Evolutionary conservation across 2,888 invertebrate species (phyloP).

Genomic region (Blastobasis lacticolella): DNA sequence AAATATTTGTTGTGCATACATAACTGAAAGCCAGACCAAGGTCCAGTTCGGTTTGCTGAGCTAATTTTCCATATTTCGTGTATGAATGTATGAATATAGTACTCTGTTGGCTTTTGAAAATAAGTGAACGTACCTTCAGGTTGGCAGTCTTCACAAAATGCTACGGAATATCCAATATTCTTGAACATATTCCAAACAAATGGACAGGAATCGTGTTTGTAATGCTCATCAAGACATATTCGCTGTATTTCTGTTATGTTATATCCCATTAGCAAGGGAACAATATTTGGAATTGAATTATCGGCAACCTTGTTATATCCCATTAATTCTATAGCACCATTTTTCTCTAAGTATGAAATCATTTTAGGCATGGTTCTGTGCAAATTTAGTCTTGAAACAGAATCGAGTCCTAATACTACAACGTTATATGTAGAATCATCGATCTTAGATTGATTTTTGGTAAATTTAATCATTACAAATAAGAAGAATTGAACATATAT

Average conservation of each 20-base stretch:
- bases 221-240: conserved; percentile 62
- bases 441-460: conserved; percentile 1
- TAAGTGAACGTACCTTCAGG: conserved; percentile 10
- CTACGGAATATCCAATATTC: conserved; percentile 78
- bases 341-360: conserved; percentile 65
- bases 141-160: conserved; percentile 85
- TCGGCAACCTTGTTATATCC: conserved; percentile 95
- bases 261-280: conserved; percentile 84
- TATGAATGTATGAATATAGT: conserved; percentile 81
- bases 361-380: conserved; percentile 86
- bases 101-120: conserved; percentile 78
- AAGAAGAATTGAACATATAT: conserved; percentile 78
- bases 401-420: conserved; percentile 86
- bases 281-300: conserved; percentile 91
- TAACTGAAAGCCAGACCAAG: conserved; percentile 30
- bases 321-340: conserved; percentile 81
- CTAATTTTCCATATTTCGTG: conserved; percentile 19
- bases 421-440: conserved; percentile 69
- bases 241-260: conserved; percentile 70
- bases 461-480: conserved; percentile 65
- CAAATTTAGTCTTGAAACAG: conserved; percentile 87
- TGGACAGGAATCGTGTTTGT: conserved; percentile 80
- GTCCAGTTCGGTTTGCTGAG: too few relatives aligned
- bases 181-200: conserved; percentile 86
- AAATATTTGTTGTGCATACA: conserved; percentile 78